Conservation (phyloP, 1,140 invertebrate species). For the Antheraea mylitta region DNA sequence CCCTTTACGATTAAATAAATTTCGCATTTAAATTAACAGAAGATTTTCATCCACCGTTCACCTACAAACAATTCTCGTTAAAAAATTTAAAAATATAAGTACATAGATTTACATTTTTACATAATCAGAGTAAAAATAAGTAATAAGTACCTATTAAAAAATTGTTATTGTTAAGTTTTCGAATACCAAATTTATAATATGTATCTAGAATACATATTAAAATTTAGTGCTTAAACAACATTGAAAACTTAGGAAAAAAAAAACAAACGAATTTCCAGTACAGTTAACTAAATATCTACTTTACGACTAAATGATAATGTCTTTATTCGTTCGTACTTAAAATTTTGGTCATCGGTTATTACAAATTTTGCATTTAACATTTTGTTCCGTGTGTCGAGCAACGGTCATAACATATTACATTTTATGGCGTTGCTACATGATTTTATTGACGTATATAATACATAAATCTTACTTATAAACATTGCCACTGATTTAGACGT, state of each 20-base stretch:
- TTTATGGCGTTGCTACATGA: constrained; percentile 28
- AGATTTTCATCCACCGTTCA: neutral
- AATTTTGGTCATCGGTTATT: neutral
- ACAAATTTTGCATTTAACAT: neutral
- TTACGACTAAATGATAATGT: neutral
- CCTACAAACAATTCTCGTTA: neutral
- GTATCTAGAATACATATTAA: constrained; percentile 34
- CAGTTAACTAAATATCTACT: constrained; percentile 3
- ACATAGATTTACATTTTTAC: constrained; percentile 38
- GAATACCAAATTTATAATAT: constrained; percentile 32
- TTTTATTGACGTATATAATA: constrained; percentile 9
- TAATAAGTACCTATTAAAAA: constrained; percentile 25
- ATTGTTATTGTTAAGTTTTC: constrained; percentile 15
- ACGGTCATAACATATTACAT: constrained; percentile 21
- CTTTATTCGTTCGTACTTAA: neutral
- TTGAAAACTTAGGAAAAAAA: neutral
- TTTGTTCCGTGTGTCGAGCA: constrained; percentile 19
- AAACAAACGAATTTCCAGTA: neutral
- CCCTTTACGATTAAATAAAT: constrained; percentile 5
- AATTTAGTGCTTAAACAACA: constrained; percentile 24
- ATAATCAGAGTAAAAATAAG: constrained; percentile 34
- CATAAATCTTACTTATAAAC: constrained; percentile 5
- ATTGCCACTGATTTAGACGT: neutral
- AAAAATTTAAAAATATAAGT: constrained; percentile 20
- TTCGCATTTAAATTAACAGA: constrained; percentile 1